phyloP scores from a whole-genome alignment of 2,888 invertebrate genomes.

The Ptychoptera albimana region DNA sequence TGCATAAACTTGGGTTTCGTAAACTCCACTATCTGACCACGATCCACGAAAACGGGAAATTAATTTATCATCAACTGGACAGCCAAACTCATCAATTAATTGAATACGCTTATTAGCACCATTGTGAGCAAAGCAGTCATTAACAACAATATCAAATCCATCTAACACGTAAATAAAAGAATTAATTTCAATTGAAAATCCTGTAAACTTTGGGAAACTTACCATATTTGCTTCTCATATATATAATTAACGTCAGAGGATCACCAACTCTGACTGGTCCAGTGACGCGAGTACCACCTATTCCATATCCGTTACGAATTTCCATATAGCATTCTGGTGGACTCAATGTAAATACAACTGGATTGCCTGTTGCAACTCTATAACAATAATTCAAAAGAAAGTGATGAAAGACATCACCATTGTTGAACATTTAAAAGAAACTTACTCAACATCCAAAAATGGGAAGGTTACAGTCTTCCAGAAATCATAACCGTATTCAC shows the following conservation, averaged over 20 bases:
- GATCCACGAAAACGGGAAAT: constrained; percentile 85
- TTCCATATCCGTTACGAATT: constrained; percentile 81
- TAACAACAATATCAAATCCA: constrained; percentile 88
- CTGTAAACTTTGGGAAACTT: constrained; percentile 21
- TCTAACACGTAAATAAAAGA: constrained; percentile 38
- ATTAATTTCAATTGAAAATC: constrained; percentile 1
- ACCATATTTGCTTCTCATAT: constrained; percentile 92
- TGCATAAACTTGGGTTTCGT: constrained; percentile 86
- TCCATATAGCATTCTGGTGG: constrained; percentile 95
- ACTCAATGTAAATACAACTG: constrained; percentile 80
- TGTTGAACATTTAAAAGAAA: constrained; percentile 15
- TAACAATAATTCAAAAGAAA: neutral
- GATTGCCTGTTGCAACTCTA: constrained; percentile 87
- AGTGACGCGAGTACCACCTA: constrained; percentile 66
- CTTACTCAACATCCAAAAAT: constrained; percentile 87
- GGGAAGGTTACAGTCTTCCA: constrained; percentile 95
- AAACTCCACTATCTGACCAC: constrained; percentile 81
- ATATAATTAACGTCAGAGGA: constrained; percentile 79
- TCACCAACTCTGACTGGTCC: constrained; percentile 87
- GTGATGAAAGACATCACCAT: neutral
- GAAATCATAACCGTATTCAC: constrained; percentile 91
- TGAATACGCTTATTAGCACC: constrained; percentile 84
- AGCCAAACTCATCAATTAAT: constrained; percentile 82
- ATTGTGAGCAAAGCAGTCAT: constrained; percentile 87
- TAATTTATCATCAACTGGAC: constrained; percentile 83